Evolutionary conservation across 2,113 vertebrate species (phyloP), one percentile per base, ranked within the genome.

Genomic region (Tragelaphus buxtoni): DNA sequence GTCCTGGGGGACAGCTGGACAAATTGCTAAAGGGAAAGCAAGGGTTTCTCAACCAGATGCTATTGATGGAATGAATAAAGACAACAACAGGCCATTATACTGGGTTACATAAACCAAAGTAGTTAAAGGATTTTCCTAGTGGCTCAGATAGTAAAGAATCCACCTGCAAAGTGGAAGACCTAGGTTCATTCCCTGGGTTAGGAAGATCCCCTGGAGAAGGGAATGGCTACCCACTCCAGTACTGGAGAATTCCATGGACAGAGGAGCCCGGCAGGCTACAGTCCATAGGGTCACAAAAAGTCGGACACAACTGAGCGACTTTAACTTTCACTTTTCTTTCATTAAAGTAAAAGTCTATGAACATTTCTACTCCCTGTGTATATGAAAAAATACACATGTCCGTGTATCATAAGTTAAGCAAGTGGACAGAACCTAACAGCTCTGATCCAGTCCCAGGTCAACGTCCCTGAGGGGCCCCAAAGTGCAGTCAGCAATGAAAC

Each of bases 221-320:
- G 65, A 72, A 72, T 22, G 20, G 35, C 18, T 72, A 72, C 65
- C 9, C 65, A 39, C 35, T 39, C 65, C 18, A 39, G 65, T 72
- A 72, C 65, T 39, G 20, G 65, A 72, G 65, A 72, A 72, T 24
- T 39, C 65, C 65, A 39, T 39, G 65, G 65, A 72, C 65, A 72
- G 65, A 39, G 35, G 35, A 24, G 65, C 65, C 18, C 2, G 0
- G 20, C 65, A 72, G 65, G 9, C 65, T 72, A 72, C 18, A 24
- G 20, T 72, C 65, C 35, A 39, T 24, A 72, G 65, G 18, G 65
- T 72, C 65, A 39, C 65, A 69, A 69, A 69, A 4, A 39, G n/a
- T 39, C 2, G 0, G n/a, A 69, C 65, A 72, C 5, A 2, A 72
- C 65, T 72, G 4, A 39, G 20, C 0, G 0, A 39, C 20, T 72